These are phyloP conservation scores for Speoplatyrhinus poulsoni DNA, from an alignment of 2,113 vertebrate species.

Conservation along the genomic window DNA sequence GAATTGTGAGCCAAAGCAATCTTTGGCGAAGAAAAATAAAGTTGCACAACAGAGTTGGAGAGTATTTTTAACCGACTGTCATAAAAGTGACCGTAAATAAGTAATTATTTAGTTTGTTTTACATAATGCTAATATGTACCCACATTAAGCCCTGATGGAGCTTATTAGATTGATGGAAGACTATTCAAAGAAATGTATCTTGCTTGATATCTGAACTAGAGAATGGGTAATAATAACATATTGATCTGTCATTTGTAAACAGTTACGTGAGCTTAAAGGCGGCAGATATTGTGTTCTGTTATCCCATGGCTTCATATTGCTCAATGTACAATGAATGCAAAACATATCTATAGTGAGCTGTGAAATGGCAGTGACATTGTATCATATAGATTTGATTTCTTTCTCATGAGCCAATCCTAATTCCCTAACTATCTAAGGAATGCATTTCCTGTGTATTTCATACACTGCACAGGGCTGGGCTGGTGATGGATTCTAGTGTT, in stretches of 20 bases:
- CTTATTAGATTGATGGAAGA: neutral
- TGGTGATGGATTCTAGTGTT: conserved; percentile 26
- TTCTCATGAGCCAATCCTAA: neutral
- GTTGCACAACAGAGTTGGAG: too few relatives aligned
- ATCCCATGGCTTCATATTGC: neutral
- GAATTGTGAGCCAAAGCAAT: too few relatives aligned
- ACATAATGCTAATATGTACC: too few relatives aligned
- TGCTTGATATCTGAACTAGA: conserved; percentile 15
- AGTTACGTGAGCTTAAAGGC: conserved; percentile 9
- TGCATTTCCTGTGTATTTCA: conserved; percentile 18
- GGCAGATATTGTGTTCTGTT: neutral
- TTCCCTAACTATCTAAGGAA: conserved; percentile 16
- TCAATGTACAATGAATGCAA: neutral
- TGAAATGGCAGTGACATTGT: neutral
- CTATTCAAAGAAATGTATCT: neutral
- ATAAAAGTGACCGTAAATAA: too few relatives aligned
- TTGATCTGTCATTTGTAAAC: conserved; percentile 15
- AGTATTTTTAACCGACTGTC: too few relatives aligned
- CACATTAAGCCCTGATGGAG: too few relatives aligned
- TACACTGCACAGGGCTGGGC: conserved; percentile 12
- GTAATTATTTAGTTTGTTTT: too few relatives aligned
- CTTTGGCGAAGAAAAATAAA: too few relatives aligned
- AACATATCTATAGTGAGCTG: neutral
- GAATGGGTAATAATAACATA: conserved; percentile 16
- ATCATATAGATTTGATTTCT: neutral